Evolutionary conservation across 2,797 vertebrate species (phyloP).

Genomic region (Oreonectes daqikongensis): DNA sequence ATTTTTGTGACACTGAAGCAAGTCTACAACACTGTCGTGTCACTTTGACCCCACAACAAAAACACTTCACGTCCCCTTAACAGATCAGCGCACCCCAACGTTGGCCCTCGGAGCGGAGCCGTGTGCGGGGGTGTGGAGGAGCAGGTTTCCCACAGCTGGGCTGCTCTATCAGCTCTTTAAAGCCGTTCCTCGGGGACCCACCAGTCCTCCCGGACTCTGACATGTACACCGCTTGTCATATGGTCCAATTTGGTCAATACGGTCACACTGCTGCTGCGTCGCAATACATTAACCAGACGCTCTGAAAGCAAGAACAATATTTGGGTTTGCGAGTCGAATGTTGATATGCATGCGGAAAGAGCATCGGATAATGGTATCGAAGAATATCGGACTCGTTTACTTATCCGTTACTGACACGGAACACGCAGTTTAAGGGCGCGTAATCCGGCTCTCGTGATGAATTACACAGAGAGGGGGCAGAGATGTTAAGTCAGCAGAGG

Average conservation of each 20-base stretch:
- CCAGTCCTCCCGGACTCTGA: constrained; percentile 58
- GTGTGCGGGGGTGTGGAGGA: constrained; percentile 47
- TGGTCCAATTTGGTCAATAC: constrained; percentile 66
- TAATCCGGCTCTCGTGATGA: constrained; percentile 66
- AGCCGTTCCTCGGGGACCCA: constrained; percentile 52
- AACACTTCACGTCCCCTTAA: constrained; percentile 32
- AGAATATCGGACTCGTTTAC: constrained; percentile 63
- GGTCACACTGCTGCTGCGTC: constrained; percentile 56
- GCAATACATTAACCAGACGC: constrained; percentile 59
- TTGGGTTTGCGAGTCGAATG: constrained; percentile 48
- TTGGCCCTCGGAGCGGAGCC: constrained; percentile 39
- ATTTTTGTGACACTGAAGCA: not conserved
- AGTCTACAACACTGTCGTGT: constrained; percentile 37
- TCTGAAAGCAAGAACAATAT: constrained; percentile 47
- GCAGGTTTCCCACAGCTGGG: constrained; percentile 63
- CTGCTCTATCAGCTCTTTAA: constrained; percentile 56
- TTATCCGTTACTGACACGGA: constrained; percentile 66
- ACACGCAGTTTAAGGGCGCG: constrained; percentile 53
- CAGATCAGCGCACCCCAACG: constrained; percentile 37
- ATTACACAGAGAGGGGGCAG: constrained; percentile 60
- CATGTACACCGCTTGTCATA: constrained; percentile 64
- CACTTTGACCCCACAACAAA: constrained; percentile 43
- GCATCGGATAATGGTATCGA: constrained; percentile 33
- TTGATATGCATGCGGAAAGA: constrained; percentile 41
- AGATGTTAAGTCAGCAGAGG: constrained; percentile 52